phyloP scores from a whole-genome alignment of 2,113 vertebrate species.

The Ranitomeya imitator region DNA sequence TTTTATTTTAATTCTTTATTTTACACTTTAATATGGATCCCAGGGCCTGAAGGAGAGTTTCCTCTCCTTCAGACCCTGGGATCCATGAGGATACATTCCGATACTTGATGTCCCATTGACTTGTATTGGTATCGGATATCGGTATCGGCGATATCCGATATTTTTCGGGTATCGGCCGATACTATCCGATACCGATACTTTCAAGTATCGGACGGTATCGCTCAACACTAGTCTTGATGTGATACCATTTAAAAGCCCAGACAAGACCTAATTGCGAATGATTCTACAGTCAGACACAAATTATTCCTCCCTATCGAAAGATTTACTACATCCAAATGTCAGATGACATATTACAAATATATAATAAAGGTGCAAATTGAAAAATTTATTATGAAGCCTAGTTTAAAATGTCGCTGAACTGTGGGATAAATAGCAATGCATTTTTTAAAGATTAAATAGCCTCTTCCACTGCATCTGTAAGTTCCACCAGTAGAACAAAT shows the following conservation, averaged over 20 bases:
- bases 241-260: conserved; percentile 14
- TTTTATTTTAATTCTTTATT: too few relatives aligned
- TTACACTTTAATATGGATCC: too few relatives aligned
- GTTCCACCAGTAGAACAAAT: conserved; percentile 8
- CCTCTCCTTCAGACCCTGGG: too few relatives aligned
- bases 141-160: too few relatives aligned
- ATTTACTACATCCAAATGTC: neutral
- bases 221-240: too few relatives aligned
- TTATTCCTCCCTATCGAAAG: neutral
- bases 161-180: too few relatives aligned
- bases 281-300: conserved; percentile 4
- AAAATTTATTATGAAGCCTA: neutral
- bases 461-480: neutral
- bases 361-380: neutral
- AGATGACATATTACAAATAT: conserved; percentile 21
- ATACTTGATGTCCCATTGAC: too few relatives aligned
- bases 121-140: too few relatives aligned
- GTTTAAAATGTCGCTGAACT: neutral
- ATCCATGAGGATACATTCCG: too few relatives aligned
- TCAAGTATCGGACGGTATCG: too few relatives aligned
- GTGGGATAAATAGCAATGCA: neutral
- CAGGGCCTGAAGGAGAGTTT: too few relatives aligned
- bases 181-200: too few relatives aligned
- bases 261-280: conserved; percentile 30
- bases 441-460: conserved; percentile 4